Base-by-base conservation (phyloP, 2,888 invertebrate genomes). In the Xanthorhoe designata region DNA sequence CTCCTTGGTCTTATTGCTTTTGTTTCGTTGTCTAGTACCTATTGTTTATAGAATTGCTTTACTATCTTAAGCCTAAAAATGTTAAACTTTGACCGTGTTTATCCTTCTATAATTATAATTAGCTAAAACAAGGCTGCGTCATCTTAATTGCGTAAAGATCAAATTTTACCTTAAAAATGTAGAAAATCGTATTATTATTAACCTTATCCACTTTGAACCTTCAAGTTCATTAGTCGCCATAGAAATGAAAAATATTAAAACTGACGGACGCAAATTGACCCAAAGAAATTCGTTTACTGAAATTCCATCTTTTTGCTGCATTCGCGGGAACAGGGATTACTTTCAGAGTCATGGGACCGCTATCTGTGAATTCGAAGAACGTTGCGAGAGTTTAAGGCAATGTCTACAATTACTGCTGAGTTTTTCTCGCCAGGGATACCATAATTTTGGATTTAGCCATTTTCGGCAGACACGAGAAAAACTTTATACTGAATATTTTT, bases 251-350 rank as follows among this genome's bases (percentile, higher is more conserved):
- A 63, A 52, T 56, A 61, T 61, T 53, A 53, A 63, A 61, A 64
- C n/a, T 57, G 54, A 53, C 29, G 18, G 56, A 61, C 57, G 49
- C 53, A 64, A 68, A 64, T 64, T 64, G 57, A 57, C 49, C 50
- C 17, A 53, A 53, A 53, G 15, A 60, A 64, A 64, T 61, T 64
- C 53, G 29, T 53, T 53, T 57, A 49, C 50, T 50, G 61, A 61
- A 10, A 47, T 61, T 49, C 38, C 64, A 61, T 68, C 47, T 64
- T 73, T 75, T 71, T 73, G 69, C 68, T 66, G 67, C 64, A 69
- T 69, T 71, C 70, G 73, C 69, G 62, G 71, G 72, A 73, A 73
- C 73, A 64, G 55, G 66, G 73, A 68, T 73, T 71, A 66, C 61
- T 61, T 24, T 19, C 51, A 19, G 52, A 68, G 38, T 50, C 56